These are phyloP conservation scores for Andrena trimmerana DNA, from an alignment of 2,888 invertebrate genomes.

Conservation along the genomic window DNA sequence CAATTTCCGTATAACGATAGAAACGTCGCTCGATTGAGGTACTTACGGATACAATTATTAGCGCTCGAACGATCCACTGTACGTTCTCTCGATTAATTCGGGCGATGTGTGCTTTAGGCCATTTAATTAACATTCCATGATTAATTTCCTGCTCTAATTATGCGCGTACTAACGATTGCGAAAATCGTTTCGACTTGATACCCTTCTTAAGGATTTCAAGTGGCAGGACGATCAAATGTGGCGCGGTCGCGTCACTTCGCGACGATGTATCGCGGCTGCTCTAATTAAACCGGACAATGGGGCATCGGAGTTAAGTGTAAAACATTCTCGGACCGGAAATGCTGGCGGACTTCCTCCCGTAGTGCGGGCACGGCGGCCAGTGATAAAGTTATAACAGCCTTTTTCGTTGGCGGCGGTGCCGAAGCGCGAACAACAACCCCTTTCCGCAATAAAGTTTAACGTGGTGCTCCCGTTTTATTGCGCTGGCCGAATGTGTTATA, in stretches of 20 bases:
- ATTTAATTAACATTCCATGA: conserved; percentile 14
- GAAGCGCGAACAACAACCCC: conserved; percentile 63
- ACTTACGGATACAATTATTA: conserved; percentile 20
- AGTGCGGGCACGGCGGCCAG: conserved; percentile 31
- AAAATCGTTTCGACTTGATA: neutral
- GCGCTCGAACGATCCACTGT: neutral
- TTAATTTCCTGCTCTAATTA: neutral
- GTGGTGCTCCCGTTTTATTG: conserved; percentile 68
- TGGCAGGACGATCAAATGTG: too few species aligned
- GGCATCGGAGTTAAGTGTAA: conserved; percentile 18
- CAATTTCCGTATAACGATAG: neutral
- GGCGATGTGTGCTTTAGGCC: neutral
- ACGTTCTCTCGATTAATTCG: conserved; percentile 1
- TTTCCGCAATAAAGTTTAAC: conserved; percentile 70
- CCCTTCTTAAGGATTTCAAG: neutral
- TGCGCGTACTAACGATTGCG: neutral
- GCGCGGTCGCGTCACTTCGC: neutral
- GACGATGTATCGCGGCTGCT: neutral
- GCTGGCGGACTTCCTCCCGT: conserved; percentile 30
- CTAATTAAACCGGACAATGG: conserved; percentile 34
- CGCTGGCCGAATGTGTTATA: conserved; percentile 50
- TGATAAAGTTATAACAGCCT: conserved; percentile 72
- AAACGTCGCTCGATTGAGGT: conserved; percentile 6
- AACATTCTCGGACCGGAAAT: conserved; percentile 41
- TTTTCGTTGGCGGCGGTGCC: conserved; percentile 53